Percentiles rank a stretch among this genome's conserved stretches.
Evolutionary conservation across 2,113 vertebrate species (phyloP).

Genomic region (Antechinus stuartii): DNA sequence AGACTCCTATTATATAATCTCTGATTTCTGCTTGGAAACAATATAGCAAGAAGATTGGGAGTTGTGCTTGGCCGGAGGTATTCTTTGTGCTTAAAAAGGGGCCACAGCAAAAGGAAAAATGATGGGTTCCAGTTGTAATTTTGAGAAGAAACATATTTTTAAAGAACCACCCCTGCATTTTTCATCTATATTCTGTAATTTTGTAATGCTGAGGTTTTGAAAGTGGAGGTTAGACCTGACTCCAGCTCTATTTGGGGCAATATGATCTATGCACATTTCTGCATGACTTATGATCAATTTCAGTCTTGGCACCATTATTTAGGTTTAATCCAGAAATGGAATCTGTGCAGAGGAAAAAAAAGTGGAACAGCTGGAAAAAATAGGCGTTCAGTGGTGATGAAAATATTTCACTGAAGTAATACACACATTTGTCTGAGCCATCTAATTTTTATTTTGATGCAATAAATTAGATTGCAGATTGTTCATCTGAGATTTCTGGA

Average conservation of each 20-base stretch:
- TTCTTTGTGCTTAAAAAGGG: slow-evolving; percentile 51
- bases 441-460: not conserved
- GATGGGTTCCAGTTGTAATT: slow-evolving; percentile 24
- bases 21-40: not conserved
- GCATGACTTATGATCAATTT: not conserved
- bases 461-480: not conserved
- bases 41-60: not conserved
- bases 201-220: slow-evolving; percentile 33
- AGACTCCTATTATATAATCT: slow-evolving; percentile 11
- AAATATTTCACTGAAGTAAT: not conserved
- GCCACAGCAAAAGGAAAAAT: slow-evolving; percentile 19
- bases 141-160: slow-evolving; percentile 42
- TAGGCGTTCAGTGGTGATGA: not conserved
- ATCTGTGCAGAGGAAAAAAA: slow-evolving; percentile 31
- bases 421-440: not conserved
- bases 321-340: slow-evolving; percentile 38
- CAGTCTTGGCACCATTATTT: not conserved
- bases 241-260: not conserved
- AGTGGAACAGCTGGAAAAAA: not conserved
- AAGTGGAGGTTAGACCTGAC: slow-evolving; percentile 37
- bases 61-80: slow-evolving; percentile 19
- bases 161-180: slow-evolving; percentile 25
- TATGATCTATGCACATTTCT: slow-evolving; percentile 5
- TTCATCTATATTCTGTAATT: slow-evolving; percentile 41
- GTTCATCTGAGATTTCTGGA: not conserved